A percentile compares a stretch with the other conserved stretches of the same genome.
These are phyloP conservation scores for Cotesia glomerata DNA, from an alignment of 1,140 invertebrate genomes.

Conservation along the genomic window DNA sequence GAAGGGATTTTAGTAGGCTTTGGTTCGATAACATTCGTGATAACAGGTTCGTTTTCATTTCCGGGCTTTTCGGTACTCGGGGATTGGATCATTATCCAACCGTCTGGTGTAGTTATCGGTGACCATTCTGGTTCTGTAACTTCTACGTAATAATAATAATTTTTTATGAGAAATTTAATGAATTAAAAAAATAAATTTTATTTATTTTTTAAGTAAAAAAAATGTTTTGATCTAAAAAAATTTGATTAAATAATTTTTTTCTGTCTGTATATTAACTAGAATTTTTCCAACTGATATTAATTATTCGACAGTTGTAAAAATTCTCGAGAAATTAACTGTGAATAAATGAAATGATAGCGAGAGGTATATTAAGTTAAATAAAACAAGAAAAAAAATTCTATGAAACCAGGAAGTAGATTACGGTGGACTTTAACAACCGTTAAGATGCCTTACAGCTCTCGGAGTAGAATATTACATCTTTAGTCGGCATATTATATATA, in stretches of 20 bases:
- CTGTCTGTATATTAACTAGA: neutral
- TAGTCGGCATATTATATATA: too few species aligned
- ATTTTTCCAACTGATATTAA: neutral
- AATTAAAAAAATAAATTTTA: too few species aligned
- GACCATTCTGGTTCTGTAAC: conserved; percentile 60
- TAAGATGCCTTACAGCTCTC: conserved; percentile 35
- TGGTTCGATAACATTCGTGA: conserved; percentile 27
- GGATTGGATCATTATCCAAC: conserved; percentile 70
- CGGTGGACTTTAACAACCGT: conserved; percentile 44
- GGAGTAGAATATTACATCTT: conserved; percentile 35
- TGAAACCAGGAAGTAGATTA: conserved; percentile 37
- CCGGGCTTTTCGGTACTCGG: conserved; percentile 48
- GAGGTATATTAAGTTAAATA: conserved; percentile 1
- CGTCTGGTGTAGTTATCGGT: conserved; percentile 67
- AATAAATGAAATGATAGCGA: conserved; percentile 13
- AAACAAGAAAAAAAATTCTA: conserved; percentile 22
- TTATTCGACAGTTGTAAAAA: neutral
- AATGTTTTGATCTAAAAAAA: too few species aligned
- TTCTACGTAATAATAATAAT: conserved; percentile 47
- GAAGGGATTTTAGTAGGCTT: conserved; percentile 54
- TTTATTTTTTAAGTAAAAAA: too few species aligned
- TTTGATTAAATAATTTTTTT: too few species aligned
- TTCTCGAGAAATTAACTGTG: conserved; percentile 32
- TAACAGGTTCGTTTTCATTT: conserved; percentile 32
- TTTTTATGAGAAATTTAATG: neutral